Percentiles rank a stretch among this genome's conserved stretches.
phyloP scores from a whole-genome alignment of 2,888 invertebrate genomes.

The Habroteleia sp. region DNA sequence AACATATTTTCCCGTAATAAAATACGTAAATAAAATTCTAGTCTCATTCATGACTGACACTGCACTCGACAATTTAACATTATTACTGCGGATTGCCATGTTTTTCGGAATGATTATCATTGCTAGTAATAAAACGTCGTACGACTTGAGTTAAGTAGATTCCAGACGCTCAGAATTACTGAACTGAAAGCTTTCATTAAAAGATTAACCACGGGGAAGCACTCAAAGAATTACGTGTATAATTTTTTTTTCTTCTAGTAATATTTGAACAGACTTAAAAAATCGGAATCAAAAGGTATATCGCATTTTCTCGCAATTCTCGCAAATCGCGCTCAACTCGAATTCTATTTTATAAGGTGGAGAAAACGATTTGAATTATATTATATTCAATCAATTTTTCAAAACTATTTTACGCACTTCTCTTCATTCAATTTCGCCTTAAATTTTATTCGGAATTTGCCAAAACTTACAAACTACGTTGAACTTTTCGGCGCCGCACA shows the following conservation, averaged over 20 bases:
- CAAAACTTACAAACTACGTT: neutral
- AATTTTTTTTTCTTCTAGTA: slow-evolving; percentile 13
- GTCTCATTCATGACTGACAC: too few relatives aligned
- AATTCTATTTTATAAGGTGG: too few relatives aligned
- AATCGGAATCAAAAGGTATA: slow-evolving; percentile 2
- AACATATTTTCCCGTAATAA: too few relatives aligned
- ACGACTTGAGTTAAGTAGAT: slow-evolving; percentile 33
- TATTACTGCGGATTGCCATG: neutral
- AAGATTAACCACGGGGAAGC: slow-evolving; percentile 34
- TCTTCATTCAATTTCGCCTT: neutral
- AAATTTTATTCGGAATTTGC: neutral
- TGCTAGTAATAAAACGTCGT: slow-evolving; percentile 18
- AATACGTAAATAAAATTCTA: too few relatives aligned
- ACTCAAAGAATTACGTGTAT: slow-evolving; percentile 31
- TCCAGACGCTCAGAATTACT: slow-evolving; percentile 21
- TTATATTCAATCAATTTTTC: neutral
- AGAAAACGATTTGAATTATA: too few relatives aligned
- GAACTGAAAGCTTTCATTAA: slow-evolving; percentile 37
- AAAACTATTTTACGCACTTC: neutral
- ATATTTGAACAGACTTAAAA: slow-evolving; percentile 20
- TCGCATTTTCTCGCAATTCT: neutral
- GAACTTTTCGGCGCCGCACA: neutral
- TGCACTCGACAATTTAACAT: too few relatives aligned
- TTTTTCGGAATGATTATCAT: slow-evolving; percentile 21
- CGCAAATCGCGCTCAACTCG: too few relatives aligned